phyloP scores from a whole-genome alignment of 1,140 invertebrate species.

The Scaptomyza hsui region DNA sequence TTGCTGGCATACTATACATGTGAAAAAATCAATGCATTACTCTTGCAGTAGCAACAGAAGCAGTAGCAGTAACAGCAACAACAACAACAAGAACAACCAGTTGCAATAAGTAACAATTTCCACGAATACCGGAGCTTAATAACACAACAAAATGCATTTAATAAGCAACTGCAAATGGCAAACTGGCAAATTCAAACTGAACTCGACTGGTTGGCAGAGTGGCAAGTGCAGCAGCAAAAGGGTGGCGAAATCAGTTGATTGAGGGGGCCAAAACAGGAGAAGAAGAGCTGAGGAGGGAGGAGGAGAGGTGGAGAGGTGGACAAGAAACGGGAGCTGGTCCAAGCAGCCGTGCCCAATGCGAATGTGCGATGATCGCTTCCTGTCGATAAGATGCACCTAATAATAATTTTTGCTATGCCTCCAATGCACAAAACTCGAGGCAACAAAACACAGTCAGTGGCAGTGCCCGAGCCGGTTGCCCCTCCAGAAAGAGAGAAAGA shows the following conservation, averaged over 20 bases:
- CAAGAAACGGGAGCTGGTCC: slow-evolving; percentile 20
- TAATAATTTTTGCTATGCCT: slow-evolving; percentile 58
- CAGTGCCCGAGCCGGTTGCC: slow-evolving; percentile 13
- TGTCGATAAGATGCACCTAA: slow-evolving; percentile 78
- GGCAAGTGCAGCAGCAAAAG: slow-evolving; percentile 35
- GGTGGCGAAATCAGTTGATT: slow-evolving; percentile 21
- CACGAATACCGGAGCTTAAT: slow-evolving; percentile 75
- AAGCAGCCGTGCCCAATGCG: slow-evolving; percentile 51
- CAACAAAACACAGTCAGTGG: slow-evolving; percentile 7
- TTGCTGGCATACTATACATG: slow-evolving; percentile 36
- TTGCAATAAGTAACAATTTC: slow-evolving; percentile 70
- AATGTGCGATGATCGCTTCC: slow-evolving; percentile 81
- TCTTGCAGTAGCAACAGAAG: slow-evolving; percentile 39
- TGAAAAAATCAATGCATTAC: slow-evolving; percentile 62
- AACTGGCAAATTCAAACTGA: slow-evolving; percentile 20
- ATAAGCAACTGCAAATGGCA: slow-evolving; percentile 78
- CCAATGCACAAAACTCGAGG: neutral
- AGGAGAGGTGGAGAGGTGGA: neutral
- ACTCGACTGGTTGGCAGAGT: slow-evolving; percentile 38
- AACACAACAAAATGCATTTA: slow-evolving; percentile 77
- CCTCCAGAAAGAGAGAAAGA: neutral
- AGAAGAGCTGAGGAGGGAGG: neutral
- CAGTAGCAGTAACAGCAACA: slow-evolving; percentile 9
- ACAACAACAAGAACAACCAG: slow-evolving; percentile 33
- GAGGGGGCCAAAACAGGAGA: neutral